These are phyloP conservation scores for Calameuta idolon DNA, from an alignment of 2,888 invertebrate genomes.

Conservation along the genomic window DNA sequence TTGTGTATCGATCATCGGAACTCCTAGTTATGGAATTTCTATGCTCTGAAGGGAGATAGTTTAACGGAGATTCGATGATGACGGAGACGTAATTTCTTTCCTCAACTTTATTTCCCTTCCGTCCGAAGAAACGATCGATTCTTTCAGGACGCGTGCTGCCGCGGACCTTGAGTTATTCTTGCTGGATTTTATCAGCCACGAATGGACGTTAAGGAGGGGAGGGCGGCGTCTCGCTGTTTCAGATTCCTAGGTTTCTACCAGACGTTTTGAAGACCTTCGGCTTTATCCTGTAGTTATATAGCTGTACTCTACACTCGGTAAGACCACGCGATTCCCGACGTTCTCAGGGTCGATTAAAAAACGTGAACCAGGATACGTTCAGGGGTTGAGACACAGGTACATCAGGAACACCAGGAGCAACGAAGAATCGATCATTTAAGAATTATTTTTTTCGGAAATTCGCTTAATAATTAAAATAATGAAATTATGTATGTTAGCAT, in stretches of 20 bases:
- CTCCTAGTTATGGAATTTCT: background rate
- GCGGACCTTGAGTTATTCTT: conserved; percentile 27
- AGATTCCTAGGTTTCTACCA: conserved; percentile 22
- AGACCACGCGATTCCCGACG: background rate
- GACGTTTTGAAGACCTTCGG: conserved; percentile 1
- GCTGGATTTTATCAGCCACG: conserved; percentile 28
- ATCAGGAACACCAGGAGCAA: background rate
- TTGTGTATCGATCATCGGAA: no score
- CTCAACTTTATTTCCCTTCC: background rate
- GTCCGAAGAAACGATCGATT: background rate
- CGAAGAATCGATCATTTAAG: background rate
- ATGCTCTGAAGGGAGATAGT: background rate
- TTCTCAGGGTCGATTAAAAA: background rate
- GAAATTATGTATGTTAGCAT: background rate
- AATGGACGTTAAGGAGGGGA: conserved; percentile 25
- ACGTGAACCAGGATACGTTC: background rate
- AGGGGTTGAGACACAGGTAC: background rate
- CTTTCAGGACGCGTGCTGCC: background rate
- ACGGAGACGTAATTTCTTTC: background rate
- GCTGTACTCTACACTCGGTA: background rate
- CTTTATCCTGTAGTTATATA: background rate
- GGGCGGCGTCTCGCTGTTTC: conserved; percentile 29
- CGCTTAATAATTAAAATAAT: background rate
- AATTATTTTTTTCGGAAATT: background rate
- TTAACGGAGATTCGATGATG: background rate